phyloP scores from a whole-genome alignment of 2,113 vertebrate genomes.

The Microtus richardsoni region DNA sequence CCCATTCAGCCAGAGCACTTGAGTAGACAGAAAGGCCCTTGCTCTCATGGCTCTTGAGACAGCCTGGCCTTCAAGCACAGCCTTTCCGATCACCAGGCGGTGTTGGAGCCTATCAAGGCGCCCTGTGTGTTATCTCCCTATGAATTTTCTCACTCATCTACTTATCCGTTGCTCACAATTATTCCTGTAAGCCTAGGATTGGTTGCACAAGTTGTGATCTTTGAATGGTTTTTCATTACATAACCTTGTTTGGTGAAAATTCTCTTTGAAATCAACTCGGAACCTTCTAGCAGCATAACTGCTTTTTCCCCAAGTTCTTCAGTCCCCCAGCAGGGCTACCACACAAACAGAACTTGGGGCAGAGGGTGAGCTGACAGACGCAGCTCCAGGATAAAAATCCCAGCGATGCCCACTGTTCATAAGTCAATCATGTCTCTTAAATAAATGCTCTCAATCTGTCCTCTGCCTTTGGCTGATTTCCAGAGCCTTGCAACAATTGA shows the following conservation, averaged over 20 bases:
- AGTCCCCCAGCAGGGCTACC: background rate
- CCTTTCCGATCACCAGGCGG: background rate
- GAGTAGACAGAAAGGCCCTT: background rate
- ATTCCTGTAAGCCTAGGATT: background rate
- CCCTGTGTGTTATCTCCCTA: background rate
- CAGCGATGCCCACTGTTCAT: background rate
- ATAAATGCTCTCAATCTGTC: slow-evolving; percentile 26
- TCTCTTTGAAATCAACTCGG: background rate
- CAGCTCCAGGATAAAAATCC: background rate
- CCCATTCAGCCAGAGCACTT: background rate
- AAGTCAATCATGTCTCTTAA: background rate
- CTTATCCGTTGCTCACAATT: background rate
- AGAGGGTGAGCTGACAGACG: background rate
- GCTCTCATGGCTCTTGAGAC: background rate
- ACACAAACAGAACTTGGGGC: background rate
- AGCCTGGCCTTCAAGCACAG: background rate
- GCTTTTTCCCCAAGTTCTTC: background rate
- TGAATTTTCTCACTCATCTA: background rate
- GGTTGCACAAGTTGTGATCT: slow-evolving; percentile 8
- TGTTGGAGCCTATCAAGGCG: background rate
- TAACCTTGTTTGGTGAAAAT: background rate
- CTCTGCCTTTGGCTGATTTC: slow-evolving; percentile 39
- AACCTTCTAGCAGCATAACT: background rate
- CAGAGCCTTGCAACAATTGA: slow-evolving; percentile 26
- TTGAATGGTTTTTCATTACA: background rate